Evolutionary conservation across 2,797 vertebrate genomes (phyloP), one percentile per base, ranked within the genome.

Genomic region (Lacerta viridis): DNA sequence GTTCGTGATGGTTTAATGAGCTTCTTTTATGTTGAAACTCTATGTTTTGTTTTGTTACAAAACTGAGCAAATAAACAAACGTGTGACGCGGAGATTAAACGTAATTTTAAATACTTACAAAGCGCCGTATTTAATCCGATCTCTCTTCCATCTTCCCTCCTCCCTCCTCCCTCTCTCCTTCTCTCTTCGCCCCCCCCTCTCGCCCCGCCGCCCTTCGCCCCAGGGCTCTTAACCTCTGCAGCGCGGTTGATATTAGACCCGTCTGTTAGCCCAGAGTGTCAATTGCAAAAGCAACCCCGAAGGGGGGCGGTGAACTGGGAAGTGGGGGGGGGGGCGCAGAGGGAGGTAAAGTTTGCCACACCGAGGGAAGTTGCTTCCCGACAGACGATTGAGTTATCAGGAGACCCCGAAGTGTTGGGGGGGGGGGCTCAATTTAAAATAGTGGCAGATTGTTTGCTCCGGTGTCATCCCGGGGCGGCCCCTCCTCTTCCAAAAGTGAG

Each of bases 191-290:
- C 33, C 17, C 71, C 1, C 23, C 36, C 69, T 71, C 7, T n/a
- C 1, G 9, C 13, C 76, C 76, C 20, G 8, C 17, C 83, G 66
- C 82, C 76, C 69, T 80, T 89, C 83, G 82, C 83, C 83, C 87
- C 83, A 46, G 87, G 87, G 36, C 68, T 80, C 87, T 88, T 80
- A 84, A 88, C 87, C 82, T 88, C 87, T 33, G 50, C 46, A 20
- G 76, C 80, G 87, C 82, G 39, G 66, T 27, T 39, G 87, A 88
- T 88, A 88, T 88, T 84, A 88, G 81, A 79, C 82, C 87, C 87
- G 82, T 88, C 87, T 88, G 87, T 88, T 88, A 61, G 87, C 82
- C 87, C 25, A 11, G 75, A 79, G 87, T 80, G 87, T 88, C 87
- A 88, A 84, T 88, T 88, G 87, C 75, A 43, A 84, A 77, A 61